phyloP scores from a whole-genome alignment of 2,797 vertebrate species.

The Rhinichthys osculus region DNA sequence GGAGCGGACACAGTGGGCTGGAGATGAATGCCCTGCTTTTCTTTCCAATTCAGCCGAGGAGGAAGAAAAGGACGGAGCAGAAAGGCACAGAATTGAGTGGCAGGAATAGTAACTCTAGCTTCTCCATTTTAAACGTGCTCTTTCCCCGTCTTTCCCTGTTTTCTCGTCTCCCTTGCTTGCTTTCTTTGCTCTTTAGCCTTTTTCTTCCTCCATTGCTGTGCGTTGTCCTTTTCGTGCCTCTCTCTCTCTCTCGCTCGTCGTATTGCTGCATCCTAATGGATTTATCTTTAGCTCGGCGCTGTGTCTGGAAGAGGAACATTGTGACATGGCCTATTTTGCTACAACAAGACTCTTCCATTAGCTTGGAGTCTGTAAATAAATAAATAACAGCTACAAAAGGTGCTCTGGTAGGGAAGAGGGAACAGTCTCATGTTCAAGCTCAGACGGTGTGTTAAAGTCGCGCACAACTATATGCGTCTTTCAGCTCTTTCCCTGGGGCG shows the following conservation, averaged over 20 bases:
- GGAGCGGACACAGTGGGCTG: conserved; percentile 38
- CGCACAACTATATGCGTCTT: conserved; percentile 13
- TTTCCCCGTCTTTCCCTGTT: not conserved
- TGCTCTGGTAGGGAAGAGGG: conserved; percentile 24
- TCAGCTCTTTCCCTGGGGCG: conserved; percentile 3
- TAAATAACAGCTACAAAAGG: conserved; percentile 47
- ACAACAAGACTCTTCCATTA: conserved; percentile 60
- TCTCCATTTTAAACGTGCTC: conserved; percentile 11
- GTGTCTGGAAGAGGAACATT: conserved; percentile 44
- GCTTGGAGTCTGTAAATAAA: conserved; percentile 51
- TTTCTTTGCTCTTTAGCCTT: conserved; percentile 24
- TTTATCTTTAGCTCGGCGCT: conserved; percentile 52
- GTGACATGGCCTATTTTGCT: conserved; percentile 57
- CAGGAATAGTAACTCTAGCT: conserved; percentile 41
- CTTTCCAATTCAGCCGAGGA: conserved; percentile 13
- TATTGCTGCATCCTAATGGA: conserved; percentile 45
- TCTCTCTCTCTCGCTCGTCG: not conserved
- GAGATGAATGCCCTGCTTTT: conserved; percentile 39
- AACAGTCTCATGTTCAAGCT: conserved; percentile 6
- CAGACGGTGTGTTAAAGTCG: not conserved
- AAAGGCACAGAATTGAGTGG: conserved; percentile 39
- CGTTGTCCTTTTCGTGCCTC: not conserved
- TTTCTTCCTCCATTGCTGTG: not conserved
- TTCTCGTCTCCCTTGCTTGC: not conserved
- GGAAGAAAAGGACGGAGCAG: conserved; percentile 25